phyloP scores from a whole-genome alignment of 2,113 vertebrate species.

The Barnardius zonarius region DNA sequence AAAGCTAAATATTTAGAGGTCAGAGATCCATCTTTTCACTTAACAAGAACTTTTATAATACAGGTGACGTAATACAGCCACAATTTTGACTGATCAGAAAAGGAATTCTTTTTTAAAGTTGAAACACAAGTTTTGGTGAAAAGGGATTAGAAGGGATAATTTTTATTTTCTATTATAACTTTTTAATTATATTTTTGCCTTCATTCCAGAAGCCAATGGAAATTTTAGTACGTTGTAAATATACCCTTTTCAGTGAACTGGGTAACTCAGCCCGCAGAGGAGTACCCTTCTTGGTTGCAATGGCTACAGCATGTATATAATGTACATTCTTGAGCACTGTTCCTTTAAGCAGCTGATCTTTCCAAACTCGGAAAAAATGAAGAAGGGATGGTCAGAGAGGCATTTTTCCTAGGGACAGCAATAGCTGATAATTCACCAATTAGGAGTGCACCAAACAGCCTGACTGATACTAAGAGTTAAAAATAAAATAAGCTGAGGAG shows the following conservation, averaged over 20 bases:
- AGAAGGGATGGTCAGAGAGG: not conserved
- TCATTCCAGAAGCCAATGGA: not conserved
- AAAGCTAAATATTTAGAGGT: not conserved
- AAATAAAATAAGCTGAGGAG: not conserved
- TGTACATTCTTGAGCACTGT: too few species aligned
- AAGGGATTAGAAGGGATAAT: not conserved
- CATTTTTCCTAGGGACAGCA: not conserved
- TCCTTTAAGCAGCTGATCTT: not conserved
- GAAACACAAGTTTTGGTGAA: not conserved
- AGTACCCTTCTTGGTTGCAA: not conserved
- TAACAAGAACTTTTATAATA: not conserved
- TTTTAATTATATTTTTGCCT: not conserved
- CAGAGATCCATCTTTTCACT: not conserved
- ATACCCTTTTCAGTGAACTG: not conserved
- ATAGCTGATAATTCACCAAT: not conserved
- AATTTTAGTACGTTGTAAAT: not conserved
- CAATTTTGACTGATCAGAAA: not conserved
- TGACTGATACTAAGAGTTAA: not conserved
- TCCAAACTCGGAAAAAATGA: not conserved
- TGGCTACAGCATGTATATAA: too few species aligned
- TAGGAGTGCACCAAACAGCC: not conserved
- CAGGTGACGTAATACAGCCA: not conserved
- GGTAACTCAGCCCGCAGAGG: not conserved
- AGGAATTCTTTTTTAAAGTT: not conserved
- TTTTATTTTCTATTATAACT: not conserved